Base-by-base conservation (phyloP, 2,888 invertebrate species). In the Lasioglossum calceatum region DNA sequence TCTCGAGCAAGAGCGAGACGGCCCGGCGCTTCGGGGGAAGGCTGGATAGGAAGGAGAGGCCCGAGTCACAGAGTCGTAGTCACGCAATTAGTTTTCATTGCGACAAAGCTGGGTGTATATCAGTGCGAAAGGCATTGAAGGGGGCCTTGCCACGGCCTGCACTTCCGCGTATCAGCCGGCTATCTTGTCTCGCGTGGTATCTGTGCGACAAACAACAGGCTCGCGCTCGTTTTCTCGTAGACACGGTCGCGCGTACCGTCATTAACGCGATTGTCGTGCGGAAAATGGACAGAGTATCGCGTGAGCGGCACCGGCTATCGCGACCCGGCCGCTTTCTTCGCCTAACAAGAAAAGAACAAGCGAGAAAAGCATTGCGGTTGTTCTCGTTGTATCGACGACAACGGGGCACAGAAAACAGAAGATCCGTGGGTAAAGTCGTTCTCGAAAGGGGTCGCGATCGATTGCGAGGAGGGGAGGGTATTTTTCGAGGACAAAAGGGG, bases 141-240 rank as follows among this genome's bases (percentile, higher is more conserved):
- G 93, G 92, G 91, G 93, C 94, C 94, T 94, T 94, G 94, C 92
- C 89, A 89, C 86, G 89, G 88, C 76, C 83, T 92, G 90, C 92
- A 93, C 94, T 95, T 95, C 95, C 95, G 95, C 91, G 92, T 94
- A 93, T 93, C 92, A 92, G 90, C 77, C 91, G 85, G 92, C 92
- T 93, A 93, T 93, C 90, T 90, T 85, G 88, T 86, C 91, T 84
- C 85, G 81, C 79, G 81, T 58, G 84, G 44, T 90, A 91, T 91
- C 88, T 89, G 72, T 79, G 86, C 85, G 88, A 89, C 91, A 90
- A 91, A 87, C 87, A 82, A 77, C 85, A 67, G 71, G 32, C 64
- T 16, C 54, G 27, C 61, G 36, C 71, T 77, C 77, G 76, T 87
- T 87, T 81, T 87, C 86, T 85, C 86, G 47, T 71, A 64, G 64